Percentiles rank a stretch among this genome's conserved stretches.
These are phyloP conservation scores for Serranus cabrilla DNA, from an alignment of 2,797 vertebrate species.

Conservation along the genomic window DNA sequence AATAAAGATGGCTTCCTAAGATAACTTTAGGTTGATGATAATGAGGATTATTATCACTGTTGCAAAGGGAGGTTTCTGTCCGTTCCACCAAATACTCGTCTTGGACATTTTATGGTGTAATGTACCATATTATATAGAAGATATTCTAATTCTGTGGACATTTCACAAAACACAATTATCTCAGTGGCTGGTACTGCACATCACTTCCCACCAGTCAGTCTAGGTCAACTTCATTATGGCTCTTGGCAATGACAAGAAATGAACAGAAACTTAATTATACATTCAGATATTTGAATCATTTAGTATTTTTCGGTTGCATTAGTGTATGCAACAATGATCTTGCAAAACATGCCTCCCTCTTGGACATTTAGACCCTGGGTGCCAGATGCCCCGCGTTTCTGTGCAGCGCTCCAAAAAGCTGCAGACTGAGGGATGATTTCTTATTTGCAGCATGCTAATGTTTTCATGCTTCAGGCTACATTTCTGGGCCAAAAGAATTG, in stretches of 20 bases:
- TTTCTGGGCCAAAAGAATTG: constrained; percentile 18
- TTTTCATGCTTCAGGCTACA: constrained; percentile 31
- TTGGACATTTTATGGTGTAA: constrained; percentile 27
- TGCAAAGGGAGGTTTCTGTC: constrained; percentile 5
- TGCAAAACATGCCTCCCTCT: constrained; percentile 36
- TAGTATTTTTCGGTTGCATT: constrained; percentile 29
- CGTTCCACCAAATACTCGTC: constrained; percentile 2
- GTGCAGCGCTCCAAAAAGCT: constrained; percentile 6
- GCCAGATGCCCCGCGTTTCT: constrained; percentile 14
- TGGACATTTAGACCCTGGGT: constrained; percentile 30
- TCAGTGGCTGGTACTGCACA: constrained; percentile 30
- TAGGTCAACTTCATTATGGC: constrained; percentile 55
- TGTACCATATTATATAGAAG: constrained; percentile 30
- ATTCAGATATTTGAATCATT: constrained; percentile 53
- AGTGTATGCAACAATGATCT: constrained; percentile 17
- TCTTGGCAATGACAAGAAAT: constrained; percentile 46
- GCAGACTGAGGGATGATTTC: constrained; percentile 6
- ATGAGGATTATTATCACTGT: constrained; percentile 27
- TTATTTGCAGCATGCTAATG: constrained; percentile 11
- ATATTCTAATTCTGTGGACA: constrained; percentile 35
- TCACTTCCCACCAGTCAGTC: constrained; percentile 41
- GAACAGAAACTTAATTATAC: constrained; percentile 48
- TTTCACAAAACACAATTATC: constrained; percentile 53
- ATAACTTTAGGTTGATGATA: constrained; percentile 24
- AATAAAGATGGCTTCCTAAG: constrained; percentile 17